These are phyloP conservation scores for Ichneumoninae sp. DNA, from an alignment of 2,888 invertebrate species.

Conservation along the genomic window DNA sequence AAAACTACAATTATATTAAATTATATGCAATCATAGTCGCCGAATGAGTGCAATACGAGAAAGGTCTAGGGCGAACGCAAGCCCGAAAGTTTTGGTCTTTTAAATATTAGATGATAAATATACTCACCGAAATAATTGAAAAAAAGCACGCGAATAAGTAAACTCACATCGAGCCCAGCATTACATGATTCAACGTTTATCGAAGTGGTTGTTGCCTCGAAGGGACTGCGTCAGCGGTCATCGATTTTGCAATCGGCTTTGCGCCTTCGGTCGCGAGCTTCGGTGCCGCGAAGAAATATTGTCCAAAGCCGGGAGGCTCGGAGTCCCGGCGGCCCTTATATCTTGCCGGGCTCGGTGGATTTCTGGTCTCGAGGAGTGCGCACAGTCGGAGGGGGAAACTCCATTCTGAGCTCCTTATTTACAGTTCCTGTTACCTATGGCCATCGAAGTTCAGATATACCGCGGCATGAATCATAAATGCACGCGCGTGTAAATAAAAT, in stretches of 20 bases:
- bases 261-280: constrained; percentile 2
- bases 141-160: background rate
- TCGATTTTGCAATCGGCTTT: constrained; percentile 57
- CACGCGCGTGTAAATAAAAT: constrained; percentile 19
- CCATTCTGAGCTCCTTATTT: constrained; percentile 58
- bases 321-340: constrained; percentile 27
- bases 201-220: constrained; percentile 46
- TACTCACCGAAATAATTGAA: background rate
- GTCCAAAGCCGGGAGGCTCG: constrained; percentile 11
- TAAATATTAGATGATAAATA: constrained; percentile 17
- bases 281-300: constrained; percentile 34
- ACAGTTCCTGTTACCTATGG: constrained; percentile 41
- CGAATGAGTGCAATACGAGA: background rate
- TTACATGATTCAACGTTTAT: constrained; percentile 44
- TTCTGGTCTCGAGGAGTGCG: constrained; percentile 11
- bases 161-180: background rate
- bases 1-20: too few species aligned
- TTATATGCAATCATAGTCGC: background rate
- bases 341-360: constrained; percentile 22
- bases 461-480: constrained; percentile 39
- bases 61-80: background rate
- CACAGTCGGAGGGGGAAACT: constrained; percentile 3
- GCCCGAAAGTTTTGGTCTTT: background rate
- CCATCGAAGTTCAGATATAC: constrained; percentile 13
- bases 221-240: constrained; percentile 36